Evolutionary conservation across 2,113 vertebrate genomes (phyloP).

Genomic region (Diphyllodes magnificus): DNA sequence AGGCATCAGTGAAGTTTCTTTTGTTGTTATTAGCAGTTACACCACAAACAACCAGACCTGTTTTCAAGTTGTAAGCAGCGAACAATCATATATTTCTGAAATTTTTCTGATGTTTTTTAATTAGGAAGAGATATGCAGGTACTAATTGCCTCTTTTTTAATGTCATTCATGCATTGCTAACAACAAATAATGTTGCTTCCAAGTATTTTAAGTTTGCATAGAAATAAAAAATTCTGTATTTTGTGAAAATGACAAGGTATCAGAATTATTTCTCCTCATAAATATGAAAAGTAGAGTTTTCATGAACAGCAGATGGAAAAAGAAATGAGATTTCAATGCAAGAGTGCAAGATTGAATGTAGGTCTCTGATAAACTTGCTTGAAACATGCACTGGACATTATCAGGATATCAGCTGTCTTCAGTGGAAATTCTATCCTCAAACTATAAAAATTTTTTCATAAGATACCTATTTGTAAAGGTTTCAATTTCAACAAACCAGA

Average conservation of each 20-base stretch:
- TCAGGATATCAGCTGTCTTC: background rate
- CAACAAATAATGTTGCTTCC: background rate
- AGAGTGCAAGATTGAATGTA: background rate
- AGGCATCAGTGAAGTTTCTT: background rate
- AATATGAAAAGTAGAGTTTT: background rate
- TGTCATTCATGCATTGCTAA: background rate
- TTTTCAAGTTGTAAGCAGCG: background rate
- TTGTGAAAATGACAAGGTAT: background rate
- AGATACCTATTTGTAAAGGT: background rate
- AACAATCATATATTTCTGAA: background rate
- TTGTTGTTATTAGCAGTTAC: background rate
- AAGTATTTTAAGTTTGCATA: background rate
- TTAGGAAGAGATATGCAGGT: background rate
- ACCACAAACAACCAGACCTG: background rate
- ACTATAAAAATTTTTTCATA: background rate
- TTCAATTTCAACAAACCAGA: background rate
- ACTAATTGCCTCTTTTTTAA: background rate
- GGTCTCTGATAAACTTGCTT: background rate
- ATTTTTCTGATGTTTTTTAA: background rate
- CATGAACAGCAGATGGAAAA: background rate
- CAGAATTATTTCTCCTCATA: background rate
- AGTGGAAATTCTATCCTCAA: background rate
- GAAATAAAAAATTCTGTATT: background rate
- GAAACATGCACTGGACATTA: background rate
- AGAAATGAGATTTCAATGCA: background rate